phyloP scores from a whole-genome alignment of 2,113 vertebrate species.

The Cacatua alba region DNA sequence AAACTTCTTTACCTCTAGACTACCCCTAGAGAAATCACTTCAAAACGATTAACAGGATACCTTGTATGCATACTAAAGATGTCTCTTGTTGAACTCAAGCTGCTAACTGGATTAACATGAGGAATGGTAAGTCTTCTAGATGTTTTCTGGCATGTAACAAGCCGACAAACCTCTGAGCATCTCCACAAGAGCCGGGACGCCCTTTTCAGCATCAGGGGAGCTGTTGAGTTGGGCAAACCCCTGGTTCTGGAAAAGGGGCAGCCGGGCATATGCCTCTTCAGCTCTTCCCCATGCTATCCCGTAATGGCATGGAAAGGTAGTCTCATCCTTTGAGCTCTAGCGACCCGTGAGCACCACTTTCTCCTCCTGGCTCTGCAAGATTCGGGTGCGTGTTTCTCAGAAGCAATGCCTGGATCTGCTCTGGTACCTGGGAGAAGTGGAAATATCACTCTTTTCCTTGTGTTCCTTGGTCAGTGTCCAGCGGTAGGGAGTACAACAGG shows the following conservation, averaged over 20 bases:
- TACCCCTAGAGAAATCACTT: conserved; percentile 32
- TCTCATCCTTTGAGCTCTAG: neutral
- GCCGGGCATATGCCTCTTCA: neutral
- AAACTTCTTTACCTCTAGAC: conserved; percentile 1
- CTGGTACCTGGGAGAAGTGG: too few relatives aligned
- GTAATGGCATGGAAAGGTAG: neutral
- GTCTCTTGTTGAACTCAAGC: neutral
- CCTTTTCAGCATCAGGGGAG: neutral
- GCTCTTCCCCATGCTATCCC: neutral
- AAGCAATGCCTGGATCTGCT: neutral
- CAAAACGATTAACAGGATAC: neutral
- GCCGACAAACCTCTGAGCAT: neutral
- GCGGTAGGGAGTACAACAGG: neutral
- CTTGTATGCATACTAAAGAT: neutral
- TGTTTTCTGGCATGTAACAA: neutral
- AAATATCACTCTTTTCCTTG: neutral
- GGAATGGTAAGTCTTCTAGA: neutral
- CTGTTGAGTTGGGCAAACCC: neutral
- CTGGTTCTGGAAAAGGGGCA: neutral
- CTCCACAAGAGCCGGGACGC: neutral
- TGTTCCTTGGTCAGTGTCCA: neutral
- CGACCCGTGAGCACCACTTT: neutral
- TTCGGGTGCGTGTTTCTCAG: rapidly evolving
- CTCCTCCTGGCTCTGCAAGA: neutral
- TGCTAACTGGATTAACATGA: neutral